These are phyloP conservation scores for Tetrapedia diversipes DNA, from an alignment of 2,888 invertebrate species.

Conservation along the genomic window DNA sequence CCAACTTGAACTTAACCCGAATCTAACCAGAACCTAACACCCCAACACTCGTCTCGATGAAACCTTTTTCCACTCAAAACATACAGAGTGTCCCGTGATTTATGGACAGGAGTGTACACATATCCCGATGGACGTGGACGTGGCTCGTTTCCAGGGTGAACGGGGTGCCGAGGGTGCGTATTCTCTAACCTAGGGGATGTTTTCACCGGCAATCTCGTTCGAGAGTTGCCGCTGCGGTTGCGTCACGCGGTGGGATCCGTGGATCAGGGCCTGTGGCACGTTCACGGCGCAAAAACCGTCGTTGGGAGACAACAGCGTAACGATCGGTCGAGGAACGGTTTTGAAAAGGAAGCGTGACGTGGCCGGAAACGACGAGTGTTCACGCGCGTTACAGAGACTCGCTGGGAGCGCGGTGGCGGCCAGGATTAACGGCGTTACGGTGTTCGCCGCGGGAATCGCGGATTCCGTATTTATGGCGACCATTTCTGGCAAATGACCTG, in stretches of 20 bases:
- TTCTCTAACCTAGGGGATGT: neutral
- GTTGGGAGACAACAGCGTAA: conserved; percentile 46
- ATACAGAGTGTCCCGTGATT: no score
- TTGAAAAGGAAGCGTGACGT: conserved; percentile 62
- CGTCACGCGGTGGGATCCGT: conserved; percentile 64
- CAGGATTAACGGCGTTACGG: conserved; percentile 27
- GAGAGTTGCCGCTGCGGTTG: conserved; percentile 56
- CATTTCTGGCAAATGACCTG: conserved; percentile 38
- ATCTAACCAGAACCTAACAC: no score
- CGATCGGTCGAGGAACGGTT: conserved; percentile 43
- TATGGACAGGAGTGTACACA: no score
- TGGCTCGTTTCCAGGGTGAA: neutral
- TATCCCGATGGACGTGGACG: conserved; percentile 20
- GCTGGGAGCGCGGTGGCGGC: neutral
- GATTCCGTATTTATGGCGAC: conserved; percentile 24
- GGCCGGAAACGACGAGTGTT: conserved; percentile 40
- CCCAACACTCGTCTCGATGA: no score
- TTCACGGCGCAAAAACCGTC: conserved; percentile 33
- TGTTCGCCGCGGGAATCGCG: conserved; percentile 11
- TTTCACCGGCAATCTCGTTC: conserved; percentile 37
- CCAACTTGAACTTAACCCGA: no score
- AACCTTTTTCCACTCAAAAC: no score
- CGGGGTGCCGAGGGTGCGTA: conserved; percentile 18
- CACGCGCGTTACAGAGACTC: neutral
- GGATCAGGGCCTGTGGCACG: conserved; percentile 64